Evolutionary conservation across 2,113 vertebrate species (phyloP).

Genomic region (Chloroceryle aenea): DNA sequence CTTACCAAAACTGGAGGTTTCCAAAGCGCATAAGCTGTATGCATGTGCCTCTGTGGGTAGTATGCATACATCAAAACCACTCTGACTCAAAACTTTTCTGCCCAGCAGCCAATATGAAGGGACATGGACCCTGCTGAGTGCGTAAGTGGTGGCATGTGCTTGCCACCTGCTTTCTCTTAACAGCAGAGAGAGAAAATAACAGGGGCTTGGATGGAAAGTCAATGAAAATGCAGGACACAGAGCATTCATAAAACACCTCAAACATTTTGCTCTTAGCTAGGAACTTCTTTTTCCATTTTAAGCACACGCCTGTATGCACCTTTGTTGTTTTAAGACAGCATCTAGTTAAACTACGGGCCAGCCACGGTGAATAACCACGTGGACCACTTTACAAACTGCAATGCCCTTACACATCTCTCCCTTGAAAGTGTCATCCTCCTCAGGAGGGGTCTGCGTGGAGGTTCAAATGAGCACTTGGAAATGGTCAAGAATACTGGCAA

Average conservation of each 20-base stretch:
- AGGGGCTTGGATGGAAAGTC: background rate
- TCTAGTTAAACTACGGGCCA: background rate
- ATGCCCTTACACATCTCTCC: background rate
- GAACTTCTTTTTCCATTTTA: background rate
- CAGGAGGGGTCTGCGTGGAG: rapidly evolving
- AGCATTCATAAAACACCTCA: background rate
- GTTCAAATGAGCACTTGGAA: rapidly evolving
- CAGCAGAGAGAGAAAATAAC: background rate
- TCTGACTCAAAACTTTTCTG: background rate
- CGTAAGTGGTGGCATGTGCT: background rate
- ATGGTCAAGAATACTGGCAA: background rate
- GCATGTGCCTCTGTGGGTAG: slow-evolving; percentile 12
- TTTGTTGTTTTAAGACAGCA: background rate
- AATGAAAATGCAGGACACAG: background rate
- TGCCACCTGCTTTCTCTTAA: background rate
- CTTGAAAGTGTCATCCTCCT: background rate
- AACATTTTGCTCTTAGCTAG: background rate
- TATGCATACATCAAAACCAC: slow-evolving; percentile 32
- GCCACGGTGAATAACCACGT: background rate
- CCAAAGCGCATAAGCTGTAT: slow-evolving; percentile 4
- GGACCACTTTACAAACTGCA: background rate
- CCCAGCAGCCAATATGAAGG: background rate
- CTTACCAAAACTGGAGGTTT: slow-evolving; percentile 42
- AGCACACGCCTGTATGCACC: background rate
- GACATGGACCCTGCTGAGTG: background rate